Percentiles rank a stretch among this genome's conserved stretches.
phyloP scores from a whole-genome alignment of 2,113 vertebrate genomes.

The Ophiodon elongatus region DNA sequence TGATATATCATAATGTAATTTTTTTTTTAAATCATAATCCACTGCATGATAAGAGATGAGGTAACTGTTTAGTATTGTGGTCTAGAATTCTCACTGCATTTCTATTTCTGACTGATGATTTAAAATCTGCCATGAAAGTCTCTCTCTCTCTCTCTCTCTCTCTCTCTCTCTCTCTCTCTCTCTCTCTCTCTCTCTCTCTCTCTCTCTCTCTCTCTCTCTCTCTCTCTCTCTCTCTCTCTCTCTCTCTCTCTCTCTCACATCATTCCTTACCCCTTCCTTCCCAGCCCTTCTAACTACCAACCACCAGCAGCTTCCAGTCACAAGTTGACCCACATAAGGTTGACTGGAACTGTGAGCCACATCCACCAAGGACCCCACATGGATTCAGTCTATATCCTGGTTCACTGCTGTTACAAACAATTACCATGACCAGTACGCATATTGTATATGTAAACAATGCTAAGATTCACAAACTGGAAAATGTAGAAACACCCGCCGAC shows the following conservation, averaged over 20 bases:
- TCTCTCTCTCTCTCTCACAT: background rate
- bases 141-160: background rate
- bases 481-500: slow-evolving; percentile 29
- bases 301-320: slow-evolving; percentile 43
- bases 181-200: background rate
- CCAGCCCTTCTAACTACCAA: background rate
- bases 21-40: background rate
- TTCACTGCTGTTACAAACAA: slow-evolving; percentile 13
- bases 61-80: too few species aligned
- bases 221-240: background rate
- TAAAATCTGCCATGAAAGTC: background rate
- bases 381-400: slow-evolving; percentile 6
- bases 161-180: background rate
- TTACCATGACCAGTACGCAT: background rate
- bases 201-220: background rate
- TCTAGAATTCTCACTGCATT: slow-evolving; percentile 10
- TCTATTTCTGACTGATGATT: slow-evolving; percentile 15
- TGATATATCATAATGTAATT: too few species aligned
- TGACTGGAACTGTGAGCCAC: slow-evolving; percentile 29
- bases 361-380: slow-evolving; percentile 2
- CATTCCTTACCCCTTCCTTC: background rate
- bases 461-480: slow-evolving; percentile 29
- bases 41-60: background rate
- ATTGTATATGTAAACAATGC: background rate
- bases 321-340: slow-evolving; percentile 50